Base-by-base conservation (phyloP, 2,888 invertebrate species). In the Syritta pipiens region DNA sequence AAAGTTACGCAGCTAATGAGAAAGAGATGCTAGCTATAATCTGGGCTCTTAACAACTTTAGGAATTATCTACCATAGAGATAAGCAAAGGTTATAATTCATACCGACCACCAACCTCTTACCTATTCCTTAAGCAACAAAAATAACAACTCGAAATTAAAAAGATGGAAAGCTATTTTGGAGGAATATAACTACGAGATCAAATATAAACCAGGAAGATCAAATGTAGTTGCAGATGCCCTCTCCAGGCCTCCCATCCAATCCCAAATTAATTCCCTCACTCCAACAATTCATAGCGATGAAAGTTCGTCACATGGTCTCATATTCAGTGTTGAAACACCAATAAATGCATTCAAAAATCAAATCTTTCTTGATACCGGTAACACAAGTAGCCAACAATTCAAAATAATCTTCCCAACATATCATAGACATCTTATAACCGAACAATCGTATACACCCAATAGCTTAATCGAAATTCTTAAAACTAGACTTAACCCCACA, bases 251-350 rank as follows among this genome's bases (percentile, higher is more conserved):
- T n/a, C n/a, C n/a, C n/a, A n/a, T n/a, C n/a, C n/a, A n/a, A n/a
- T n/a, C n/a, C n/a, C n/a, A n/a, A n/a, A n/a, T n/a, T n/a, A n/a
- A n/a, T n/a, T n/a, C n/a, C 2, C 28, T 28, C 6, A 28, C 28
- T 5, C 28, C 28, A n/a, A 28, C 28, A 6, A 9, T 28, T 9
- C 28, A 28, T 3, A 28, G 28, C n/a, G 9, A 20, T 22, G 9
- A 44, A 20, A 44, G 28, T 10, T 48, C 28, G 7, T 14, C 48
- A 1, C 28, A 48, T 28, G 28, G 28, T 17, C 48, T 48, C 48
- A 48, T 48, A 48, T 4, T 48, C 26, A 48, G 9, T 46, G 46
- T 46, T 0, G 46, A 46, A 46, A 5, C 20, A 4, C 44, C 44
- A 20, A 44, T 44, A 44, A 44, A 44, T 20, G 44, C n/a, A n/a